Evolutionary conservation across 2,888 invertebrate genomes (phyloP).

Genomic region (Drosophila prolongata): DNA sequence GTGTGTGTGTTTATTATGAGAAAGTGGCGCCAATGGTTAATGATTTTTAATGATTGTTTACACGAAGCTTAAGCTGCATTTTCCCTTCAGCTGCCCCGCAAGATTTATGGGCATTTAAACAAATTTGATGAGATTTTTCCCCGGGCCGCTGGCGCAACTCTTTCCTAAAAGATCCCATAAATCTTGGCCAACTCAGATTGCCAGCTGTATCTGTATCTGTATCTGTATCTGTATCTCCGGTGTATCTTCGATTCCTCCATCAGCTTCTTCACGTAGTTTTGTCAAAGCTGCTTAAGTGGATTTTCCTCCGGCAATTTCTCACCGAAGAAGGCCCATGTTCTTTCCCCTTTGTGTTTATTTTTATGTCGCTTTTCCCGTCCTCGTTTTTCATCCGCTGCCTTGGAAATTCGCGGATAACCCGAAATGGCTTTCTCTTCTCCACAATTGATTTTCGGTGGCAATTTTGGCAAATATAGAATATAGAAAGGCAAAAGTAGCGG

Average conservation of each 20-base stretch:
- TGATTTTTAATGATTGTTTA: conserved; percentile 62
- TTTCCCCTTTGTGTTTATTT: conserved; percentile 67
- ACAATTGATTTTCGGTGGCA: conserved; percentile 83
- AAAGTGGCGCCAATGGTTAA: conserved; percentile 80
- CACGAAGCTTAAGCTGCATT: conserved; percentile 38
- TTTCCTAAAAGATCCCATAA: conserved; percentile 75
- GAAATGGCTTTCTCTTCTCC: conserved; percentile 82
- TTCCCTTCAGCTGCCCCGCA: conserved; percentile 44
- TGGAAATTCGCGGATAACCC: conserved; percentile 84
- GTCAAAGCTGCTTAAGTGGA: conserved; percentile 76
- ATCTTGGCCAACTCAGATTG: conserved; percentile 52
- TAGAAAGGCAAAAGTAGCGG: neutral
- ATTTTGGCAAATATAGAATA: conserved; percentile 57
- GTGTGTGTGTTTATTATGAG: conserved; percentile 67
- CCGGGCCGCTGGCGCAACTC: conserved; percentile 56
- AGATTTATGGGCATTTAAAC: conserved; percentile 78
- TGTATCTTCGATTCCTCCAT: conserved; percentile 8
- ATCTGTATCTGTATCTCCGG: neutral
- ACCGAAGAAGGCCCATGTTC: conserved; percentile 18
- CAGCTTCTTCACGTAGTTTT: conserved; percentile 64
- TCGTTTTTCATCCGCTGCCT: conserved; percentile 39
- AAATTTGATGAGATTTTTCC: conserved; percentile 75
- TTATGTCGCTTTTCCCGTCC: conserved; percentile 27
- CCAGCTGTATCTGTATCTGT: conserved; percentile 40
- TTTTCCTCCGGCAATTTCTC: conserved; percentile 58